phyloP scores from a whole-genome alignment of 2,888 invertebrate genomes.

The Chalcis sispes region DNA sequence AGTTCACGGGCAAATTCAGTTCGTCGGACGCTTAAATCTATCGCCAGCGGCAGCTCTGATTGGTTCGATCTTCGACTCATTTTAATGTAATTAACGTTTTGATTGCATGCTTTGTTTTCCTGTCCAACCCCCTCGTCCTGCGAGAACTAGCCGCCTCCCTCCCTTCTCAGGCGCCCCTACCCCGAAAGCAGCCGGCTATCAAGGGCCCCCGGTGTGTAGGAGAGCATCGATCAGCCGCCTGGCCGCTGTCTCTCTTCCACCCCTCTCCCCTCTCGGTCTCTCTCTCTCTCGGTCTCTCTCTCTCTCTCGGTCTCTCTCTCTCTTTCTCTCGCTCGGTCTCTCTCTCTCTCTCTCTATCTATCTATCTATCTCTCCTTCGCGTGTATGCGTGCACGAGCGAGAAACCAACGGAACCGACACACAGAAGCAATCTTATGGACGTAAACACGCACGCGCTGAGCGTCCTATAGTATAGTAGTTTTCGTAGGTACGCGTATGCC shows the following conservation, averaged over 20 bases:
- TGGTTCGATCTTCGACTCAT: slow-evolving; percentile 74
- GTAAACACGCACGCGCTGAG: slow-evolving; percentile 14
- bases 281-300: neutral
- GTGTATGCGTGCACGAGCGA: neutral
- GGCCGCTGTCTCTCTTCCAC: neutral
- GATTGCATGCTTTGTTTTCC: slow-evolving; percentile 74
- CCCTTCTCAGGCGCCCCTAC: slow-evolving; percentile 45
- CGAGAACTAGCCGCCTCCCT: slow-evolving; percentile 51
- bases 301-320: neutral
- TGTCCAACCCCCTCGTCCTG: slow-evolving; percentile 58
- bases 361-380: no score
- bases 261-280: neutral
- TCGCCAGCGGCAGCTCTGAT: slow-evolving; percentile 66
- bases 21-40: slow-evolving; percentile 18
- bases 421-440: slow-evolving; percentile 32
- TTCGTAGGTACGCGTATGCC: neutral
- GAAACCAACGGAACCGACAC: neutral
- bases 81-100: slow-evolving; percentile 76
- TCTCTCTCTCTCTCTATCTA: neutral
- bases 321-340: neutral
- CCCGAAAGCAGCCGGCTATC: slow-evolving; percentile 44
- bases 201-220: slow-evolving; percentile 60
- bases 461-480: neutral
- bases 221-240: slow-evolving; percentile 67
- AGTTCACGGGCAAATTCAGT: slow-evolving; percentile 15